Conservation (phyloP, 2,888 invertebrate genomes). For the Nudaria mundana region DNA sequence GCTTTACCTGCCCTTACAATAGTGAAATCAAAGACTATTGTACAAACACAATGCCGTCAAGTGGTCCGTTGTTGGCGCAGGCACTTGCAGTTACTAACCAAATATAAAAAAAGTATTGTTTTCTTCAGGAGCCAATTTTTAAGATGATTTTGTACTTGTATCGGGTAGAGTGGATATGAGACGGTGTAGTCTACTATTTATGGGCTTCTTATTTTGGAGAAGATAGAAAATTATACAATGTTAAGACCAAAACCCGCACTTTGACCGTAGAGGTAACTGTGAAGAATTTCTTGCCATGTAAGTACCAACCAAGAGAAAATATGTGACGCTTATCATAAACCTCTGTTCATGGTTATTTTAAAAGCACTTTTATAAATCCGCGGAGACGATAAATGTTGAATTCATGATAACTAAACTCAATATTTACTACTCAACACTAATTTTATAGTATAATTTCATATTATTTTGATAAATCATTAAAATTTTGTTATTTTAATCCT, state of each 20-base stretch:
- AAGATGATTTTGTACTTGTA: background rate
- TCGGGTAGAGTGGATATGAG: no score
- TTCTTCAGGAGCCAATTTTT: constrained; percentile 13
- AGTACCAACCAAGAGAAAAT: no score
- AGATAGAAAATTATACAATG: no score
- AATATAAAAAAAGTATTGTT: constrained; percentile 9
- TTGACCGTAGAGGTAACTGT: no score
- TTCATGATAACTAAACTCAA: background rate
- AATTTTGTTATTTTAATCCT: constrained; percentile 1
- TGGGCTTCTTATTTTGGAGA: no score
- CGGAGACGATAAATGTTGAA: background rate
- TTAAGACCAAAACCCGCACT: no score
- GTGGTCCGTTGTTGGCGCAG: constrained; percentile 28
- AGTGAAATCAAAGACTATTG: constrained; percentile 36
- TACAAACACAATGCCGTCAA: constrained; percentile 31
- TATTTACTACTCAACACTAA: background rate
- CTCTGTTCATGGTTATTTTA: background rate
- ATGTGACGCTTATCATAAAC: no score
- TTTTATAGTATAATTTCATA: background rate
- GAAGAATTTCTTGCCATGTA: no score
- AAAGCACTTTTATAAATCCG: background rate
- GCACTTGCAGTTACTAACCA: constrained; percentile 15
- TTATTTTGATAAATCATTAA: background rate
- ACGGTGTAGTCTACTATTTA: no score
- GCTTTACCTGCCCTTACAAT: constrained; percentile 31